A percentile compares a stretch with the other conserved stretches of the same genome.
phyloP scores from a whole-genome alignment of 2,888 invertebrate species.

The Melanotus villosus region DNA sequence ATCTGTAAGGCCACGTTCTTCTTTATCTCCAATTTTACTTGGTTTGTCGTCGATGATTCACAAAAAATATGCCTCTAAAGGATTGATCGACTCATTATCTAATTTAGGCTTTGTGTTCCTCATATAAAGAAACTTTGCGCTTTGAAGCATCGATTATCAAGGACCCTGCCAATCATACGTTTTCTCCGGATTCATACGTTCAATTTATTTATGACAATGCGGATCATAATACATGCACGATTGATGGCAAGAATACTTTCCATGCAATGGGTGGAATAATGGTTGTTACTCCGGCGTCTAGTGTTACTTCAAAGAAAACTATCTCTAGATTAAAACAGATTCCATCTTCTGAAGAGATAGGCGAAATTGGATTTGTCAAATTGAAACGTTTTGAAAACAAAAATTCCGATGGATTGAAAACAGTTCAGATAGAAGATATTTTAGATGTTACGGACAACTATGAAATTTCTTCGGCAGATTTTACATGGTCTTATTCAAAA shows the following conservation, averaged over 20 bases:
- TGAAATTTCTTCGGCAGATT: constrained; percentile 54
- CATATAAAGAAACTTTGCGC: constrained; percentile 53
- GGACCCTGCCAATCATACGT: constrained; percentile 31
- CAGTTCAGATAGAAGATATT: constrained; percentile 51
- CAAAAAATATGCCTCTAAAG: constrained; percentile 54
- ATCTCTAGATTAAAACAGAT: constrained; percentile 52
- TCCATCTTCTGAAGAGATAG: constrained; percentile 51
- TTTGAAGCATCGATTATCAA: constrained; percentile 55
- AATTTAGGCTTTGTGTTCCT: constrained; percentile 54
- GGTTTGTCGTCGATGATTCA: constrained; percentile 55
- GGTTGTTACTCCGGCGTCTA: constrained; percentile 51
- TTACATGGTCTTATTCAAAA: constrained; percentile 54
- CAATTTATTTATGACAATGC: constrained; percentile 59
- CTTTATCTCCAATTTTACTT: constrained; percentile 56
- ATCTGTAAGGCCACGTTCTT: constrained; percentile 57
- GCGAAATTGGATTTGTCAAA: constrained; percentile 51
- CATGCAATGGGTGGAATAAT: constrained; percentile 57
- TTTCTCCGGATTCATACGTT: constrained; percentile 25
- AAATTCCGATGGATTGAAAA: constrained; percentile 51
- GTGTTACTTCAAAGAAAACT: constrained; percentile 31
- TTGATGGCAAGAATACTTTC: too few relatives aligned
- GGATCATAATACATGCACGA: constrained; percentile 56
- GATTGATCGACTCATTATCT: constrained; percentile 50
- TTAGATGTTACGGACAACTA: constrained; percentile 49
- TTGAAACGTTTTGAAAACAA: constrained; percentile 53